Percentiles rank a stretch among this genome's conserved stretches.
phyloP scores from a whole-genome alignment of 2,797 vertebrate species.

The Epinephelus coioides region DNA sequence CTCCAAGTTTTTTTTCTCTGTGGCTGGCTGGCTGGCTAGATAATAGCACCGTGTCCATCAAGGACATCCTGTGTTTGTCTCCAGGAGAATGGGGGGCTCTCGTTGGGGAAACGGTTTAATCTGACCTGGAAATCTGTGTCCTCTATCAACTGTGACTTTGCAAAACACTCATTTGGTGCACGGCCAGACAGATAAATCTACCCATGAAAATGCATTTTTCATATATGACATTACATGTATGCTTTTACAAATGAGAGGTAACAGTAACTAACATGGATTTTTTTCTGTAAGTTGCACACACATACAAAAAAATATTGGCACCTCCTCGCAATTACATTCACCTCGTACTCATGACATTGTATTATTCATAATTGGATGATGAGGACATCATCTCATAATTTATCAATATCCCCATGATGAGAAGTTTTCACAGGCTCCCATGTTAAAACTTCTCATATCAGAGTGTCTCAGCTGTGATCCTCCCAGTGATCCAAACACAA shows the following conservation, averaged over 20 bases:
- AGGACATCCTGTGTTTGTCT: conserved; percentile 99
- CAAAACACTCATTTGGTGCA: conserved; percentile 61
- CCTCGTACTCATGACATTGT: rapidly evolving
- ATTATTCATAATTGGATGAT: not conserved
- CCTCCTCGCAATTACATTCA: not conserved
- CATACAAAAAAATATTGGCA: no score
- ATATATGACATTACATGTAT: conserved; percentile 8
- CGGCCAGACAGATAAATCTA: conserved; percentile 60
- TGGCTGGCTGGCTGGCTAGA: conserved; percentile 88
- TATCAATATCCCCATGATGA: conserved; percentile 20
- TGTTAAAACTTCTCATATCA: conserved; percentile 48
- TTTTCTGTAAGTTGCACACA: conserved; percentile 2
- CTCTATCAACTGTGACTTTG: conserved; percentile 86
- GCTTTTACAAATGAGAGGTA: not conserved
- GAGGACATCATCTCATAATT: not conserved
- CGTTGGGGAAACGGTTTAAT: conserved; percentile 87
- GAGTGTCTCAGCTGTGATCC: conserved; percentile 66
- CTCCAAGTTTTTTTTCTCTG: conserved; percentile 80
- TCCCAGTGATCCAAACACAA: conserved; percentile 71
- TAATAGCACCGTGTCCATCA: conserved; percentile 93
- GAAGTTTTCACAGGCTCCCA: conserved; percentile 44
- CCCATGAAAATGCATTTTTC: conserved; percentile 26
- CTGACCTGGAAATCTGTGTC: conserved; percentile 87
- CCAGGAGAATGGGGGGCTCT: conserved; percentile 92
- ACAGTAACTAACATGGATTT: not conserved